Evolutionary conservation across 2,888 invertebrate species (phyloP).

Genomic region (Vesta saturnalis): DNA sequence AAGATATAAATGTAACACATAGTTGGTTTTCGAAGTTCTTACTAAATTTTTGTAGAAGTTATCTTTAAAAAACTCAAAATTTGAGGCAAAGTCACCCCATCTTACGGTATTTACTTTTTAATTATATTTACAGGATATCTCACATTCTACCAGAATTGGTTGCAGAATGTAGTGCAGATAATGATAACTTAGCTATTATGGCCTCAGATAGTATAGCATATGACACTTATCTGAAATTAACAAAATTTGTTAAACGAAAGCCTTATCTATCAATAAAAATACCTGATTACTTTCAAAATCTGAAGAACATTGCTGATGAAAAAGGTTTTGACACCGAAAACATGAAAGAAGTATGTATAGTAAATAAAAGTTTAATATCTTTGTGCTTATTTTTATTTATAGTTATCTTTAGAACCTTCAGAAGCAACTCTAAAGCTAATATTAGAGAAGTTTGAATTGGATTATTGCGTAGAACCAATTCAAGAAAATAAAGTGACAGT

Average conservation of each 20-base stretch:
- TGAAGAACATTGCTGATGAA: constrained; percentile 49
- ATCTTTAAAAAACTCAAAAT: too few relatives aligned
- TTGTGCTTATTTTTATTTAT: constrained; percentile 48
- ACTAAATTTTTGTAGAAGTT: too few relatives aligned
- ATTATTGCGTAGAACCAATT: constrained; percentile 41
- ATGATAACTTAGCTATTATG: constrained; percentile 35
- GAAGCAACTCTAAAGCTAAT: constrained; percentile 47
- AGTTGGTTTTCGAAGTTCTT: too few relatives aligned
- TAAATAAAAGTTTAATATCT: constrained; percentile 15
- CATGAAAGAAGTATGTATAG: constrained; percentile 44
- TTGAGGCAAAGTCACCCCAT: too few relatives aligned
- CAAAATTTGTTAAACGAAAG: constrained; percentile 17
- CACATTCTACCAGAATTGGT: constrained; percentile 47
- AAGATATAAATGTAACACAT: too few relatives aligned
- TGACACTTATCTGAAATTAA: constrained; percentile 11
- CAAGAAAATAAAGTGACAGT: constrained; percentile 42
- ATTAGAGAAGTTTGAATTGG: constrained; percentile 46
- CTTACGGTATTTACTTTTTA: too few relatives aligned
- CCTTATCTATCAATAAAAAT: constrained; percentile 40
- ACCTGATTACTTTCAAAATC: constrained; percentile 46
- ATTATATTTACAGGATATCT: constrained; percentile 48
- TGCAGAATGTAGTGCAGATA: constrained; percentile 29
- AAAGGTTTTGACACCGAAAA: constrained; percentile 44
- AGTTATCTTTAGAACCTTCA: constrained; percentile 42
- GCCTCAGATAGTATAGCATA: constrained; percentile 22